Evolutionary conservation across 2,888 invertebrate species (phyloP), one percentile per base, ranked within the genome.

Genomic region (Thera britannica): DNA sequence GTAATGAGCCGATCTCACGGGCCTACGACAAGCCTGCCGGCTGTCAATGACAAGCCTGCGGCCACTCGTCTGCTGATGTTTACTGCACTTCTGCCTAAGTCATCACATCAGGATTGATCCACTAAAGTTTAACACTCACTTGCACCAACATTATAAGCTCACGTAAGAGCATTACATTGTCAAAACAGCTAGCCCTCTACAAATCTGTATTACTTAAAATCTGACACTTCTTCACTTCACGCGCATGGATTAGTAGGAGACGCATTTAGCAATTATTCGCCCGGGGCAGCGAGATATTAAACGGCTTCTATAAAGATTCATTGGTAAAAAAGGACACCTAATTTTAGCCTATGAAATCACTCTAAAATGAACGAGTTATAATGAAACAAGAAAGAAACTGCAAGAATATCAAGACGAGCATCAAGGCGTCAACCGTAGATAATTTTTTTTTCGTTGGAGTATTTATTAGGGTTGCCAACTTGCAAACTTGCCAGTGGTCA

Each of bases 371-470:
- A 74, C 74, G 34, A 60, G 72, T 74, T 77, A 74, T 34, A 34
- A 9, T 52, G 52, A 52, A 34, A 49, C 49, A 12, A 49, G n/a
- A 49, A 12, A 49, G 7, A n/a, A 49, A 49, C 81, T 79, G 71
- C 78, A 83, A 85, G 84, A 83, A 82, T 51, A 12, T 23, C 23
- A 3, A 52, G 59, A 60, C 23, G 57, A 87, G 89, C 88, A 85
- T 88, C 89, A 87, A 90, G 86, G 90, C 90, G 89, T 90, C 90
- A 90, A 91, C 89, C 90, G 79, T 89, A 90, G 89, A 90, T 87
- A 85, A 4, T 7, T 4, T 41, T 41, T 41, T 41, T 41, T 41
- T 41, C 7, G 38, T 41, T 6, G 41, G 2, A 5, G 41, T 41
- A 5, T 9, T 38, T 38, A 38, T 38, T 38, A 38, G 38, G 38